Percentiles rank a stretch among this genome's conserved stretches.
Conservation (phyloP, 2,113 vertebrate genomes). For the Tonatia bakeri region DNA sequence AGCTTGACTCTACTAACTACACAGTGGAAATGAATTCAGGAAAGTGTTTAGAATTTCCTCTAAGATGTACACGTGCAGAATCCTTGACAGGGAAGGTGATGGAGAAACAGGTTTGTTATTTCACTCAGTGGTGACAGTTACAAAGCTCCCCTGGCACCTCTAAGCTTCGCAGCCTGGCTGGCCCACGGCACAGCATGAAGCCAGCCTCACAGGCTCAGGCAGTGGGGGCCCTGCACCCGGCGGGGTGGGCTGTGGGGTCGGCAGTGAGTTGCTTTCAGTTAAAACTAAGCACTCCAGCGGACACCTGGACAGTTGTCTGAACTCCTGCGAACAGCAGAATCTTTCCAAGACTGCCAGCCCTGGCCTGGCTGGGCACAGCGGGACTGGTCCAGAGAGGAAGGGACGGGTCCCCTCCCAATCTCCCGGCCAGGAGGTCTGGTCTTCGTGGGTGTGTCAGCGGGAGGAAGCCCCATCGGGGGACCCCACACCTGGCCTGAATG, state of each 20-base stretch:
- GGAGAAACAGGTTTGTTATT: not conserved
- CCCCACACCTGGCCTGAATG: not conserved
- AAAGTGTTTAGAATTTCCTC: not conserved
- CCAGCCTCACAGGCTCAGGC: not conserved
- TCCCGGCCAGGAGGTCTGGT: no score
- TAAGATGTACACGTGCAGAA: not conserved
- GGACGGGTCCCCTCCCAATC: not conserved
- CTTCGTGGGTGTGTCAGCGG: fast-evolving
- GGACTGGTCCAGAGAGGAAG: not conserved
- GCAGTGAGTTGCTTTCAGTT: not conserved
- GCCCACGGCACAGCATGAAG: fast-evolving
- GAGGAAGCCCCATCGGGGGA: not conserved
- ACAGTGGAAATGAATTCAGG: not conserved
- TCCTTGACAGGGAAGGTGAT: not conserved
- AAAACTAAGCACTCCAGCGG: no score
- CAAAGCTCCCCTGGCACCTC: fast-evolving
- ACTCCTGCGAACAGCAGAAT: not conserved
- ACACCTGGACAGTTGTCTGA: not conserved
- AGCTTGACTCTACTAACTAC: not conserved
- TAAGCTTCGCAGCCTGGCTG: not conserved
- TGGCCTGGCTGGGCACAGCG: not conserved
- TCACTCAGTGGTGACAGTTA: no score
- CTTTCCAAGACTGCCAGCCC: not conserved
- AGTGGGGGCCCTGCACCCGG: not conserved
- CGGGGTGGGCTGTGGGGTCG: fast-evolving